Base-by-base conservation (phyloP, 2,113 vertebrate species). In the Neolamprologus caudopunctatus region DNA sequence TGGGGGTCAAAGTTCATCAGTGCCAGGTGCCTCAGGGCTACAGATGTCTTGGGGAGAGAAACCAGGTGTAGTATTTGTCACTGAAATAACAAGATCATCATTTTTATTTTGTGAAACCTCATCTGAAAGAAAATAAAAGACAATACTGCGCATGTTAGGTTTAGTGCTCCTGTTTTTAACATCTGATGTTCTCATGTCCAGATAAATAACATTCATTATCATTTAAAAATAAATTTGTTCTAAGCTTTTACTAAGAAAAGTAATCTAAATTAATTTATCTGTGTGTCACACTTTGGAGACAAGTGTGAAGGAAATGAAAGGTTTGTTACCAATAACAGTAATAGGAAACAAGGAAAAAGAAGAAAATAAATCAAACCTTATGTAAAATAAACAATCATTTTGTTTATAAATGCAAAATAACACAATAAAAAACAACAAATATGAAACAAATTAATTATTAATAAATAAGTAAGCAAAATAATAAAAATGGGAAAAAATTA, bases 11-110 rank as follows among this genome's bases (percentile, higher is more conserved):
- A 91, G 94, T 80, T 96, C 94, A 92, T 82, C 24, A 14, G 45
- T 89, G 95, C 92, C 94, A 95, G 92, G 95, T 96, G 94, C 95
- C 86, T 85, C 73, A n/a, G 14, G 81, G 82, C 85, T 90, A 71
- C 84, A 90, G 87, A 93, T 91, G 88, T 84, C 55, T 57, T 26
- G 47, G 87, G 87, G 42, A 53, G 58, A 73, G 55, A 42, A 31
- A 82, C 87, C 93, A 94, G 93, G 94, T 94, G 92, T 51, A 82
- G 79, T 1, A 7, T 50, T 71, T 54, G 53, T 80, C 7, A 26
- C 79, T 68, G 12, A 81, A 78, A 89, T 50, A 75, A 57, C 12
- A 47, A 45, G 28, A 28, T 4, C 45, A 5, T 85, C 2, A 57
- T 71, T 73, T 71, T 19, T 80, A 5, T 53, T 82, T 66, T 37